These are phyloP conservation scores for Danio aesculapii DNA, from an alignment of 2,797 vertebrate genomes.

Conservation along the genomic window DNA sequence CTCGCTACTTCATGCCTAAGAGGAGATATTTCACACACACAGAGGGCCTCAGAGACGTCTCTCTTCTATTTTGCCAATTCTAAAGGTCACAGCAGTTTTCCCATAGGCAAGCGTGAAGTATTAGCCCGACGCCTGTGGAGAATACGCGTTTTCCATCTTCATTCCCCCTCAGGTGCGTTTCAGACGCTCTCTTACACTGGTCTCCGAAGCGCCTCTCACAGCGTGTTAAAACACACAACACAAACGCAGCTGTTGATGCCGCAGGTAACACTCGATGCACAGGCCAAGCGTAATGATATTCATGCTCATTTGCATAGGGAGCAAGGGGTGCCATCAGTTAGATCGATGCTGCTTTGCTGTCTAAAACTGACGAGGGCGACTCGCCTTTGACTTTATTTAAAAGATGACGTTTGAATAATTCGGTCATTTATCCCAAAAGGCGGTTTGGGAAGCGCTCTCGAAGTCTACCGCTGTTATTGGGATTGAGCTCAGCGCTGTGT, in stretches of 20 bases:
- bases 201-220: conserved; percentile 69
- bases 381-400: conserved; percentile 47
- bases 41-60: conserved; percentile 61
- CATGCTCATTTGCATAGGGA: conserved; percentile 67
- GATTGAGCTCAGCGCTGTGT: conserved; percentile 21
- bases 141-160: conserved; percentile 69
- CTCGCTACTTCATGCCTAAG: not conserved
- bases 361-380: conserved; percentile 55
- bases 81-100: conserved; percentile 75
- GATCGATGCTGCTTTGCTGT: conserved; percentile 41
- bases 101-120: conserved; percentile 67
- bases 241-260: conserved; percentile 70
- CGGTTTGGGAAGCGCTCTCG: conserved; percentile 1
- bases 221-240: conserved; percentile 73
- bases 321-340: conserved; percentile 53
- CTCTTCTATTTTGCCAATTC: conserved; percentile 70
- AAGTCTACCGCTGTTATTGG: conserved; percentile 13
- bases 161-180: conserved; percentile 68
- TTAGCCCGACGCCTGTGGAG: conserved; percentile 72
- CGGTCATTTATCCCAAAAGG: conserved; percentile 21
- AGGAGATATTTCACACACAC: conserved; percentile 39
- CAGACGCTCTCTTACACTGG: conserved; percentile 71
- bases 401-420: conserved; percentile 12
- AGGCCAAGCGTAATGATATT: conserved; percentile 71
- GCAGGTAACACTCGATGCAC: conserved; percentile 72